These are phyloP conservation scores for Lampris incognitus DNA, from an alignment of 2,113 vertebrate species.

Conservation along the genomic window DNA sequence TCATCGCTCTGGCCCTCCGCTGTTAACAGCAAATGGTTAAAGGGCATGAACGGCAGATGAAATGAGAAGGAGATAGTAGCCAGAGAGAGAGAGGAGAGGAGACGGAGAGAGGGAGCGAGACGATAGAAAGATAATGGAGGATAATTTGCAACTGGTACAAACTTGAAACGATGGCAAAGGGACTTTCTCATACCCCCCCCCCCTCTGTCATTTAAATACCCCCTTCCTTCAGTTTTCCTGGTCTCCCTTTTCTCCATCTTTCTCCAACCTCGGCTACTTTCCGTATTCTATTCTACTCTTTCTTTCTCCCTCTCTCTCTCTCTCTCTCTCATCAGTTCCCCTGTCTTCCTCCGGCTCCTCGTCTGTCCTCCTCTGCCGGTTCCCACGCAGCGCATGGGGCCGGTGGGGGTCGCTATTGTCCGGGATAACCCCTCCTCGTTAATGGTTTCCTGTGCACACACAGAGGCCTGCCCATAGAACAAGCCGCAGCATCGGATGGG, in stretches of 20 bases:
- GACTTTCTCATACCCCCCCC: constrained; percentile 56
- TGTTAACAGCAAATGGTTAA: not conserved
- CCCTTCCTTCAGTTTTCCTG: constrained; percentile 34
- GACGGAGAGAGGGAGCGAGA: not conserved
- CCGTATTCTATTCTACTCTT: constrained; percentile 27
- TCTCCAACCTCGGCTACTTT: constrained; percentile 23
- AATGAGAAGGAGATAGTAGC: not conserved
- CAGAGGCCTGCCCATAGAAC: constrained; percentile 71
- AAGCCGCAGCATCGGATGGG: constrained; percentile 65
- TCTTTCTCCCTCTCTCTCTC: constrained; percentile 39
- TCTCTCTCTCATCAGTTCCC: constrained; percentile 47
- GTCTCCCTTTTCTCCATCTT: constrained; percentile 36
- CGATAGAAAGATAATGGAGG: too few species aligned
- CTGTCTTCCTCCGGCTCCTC: constrained; percentile 2
- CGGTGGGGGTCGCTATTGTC: constrained; percentile 76
- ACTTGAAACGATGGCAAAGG: constrained; percentile 58
- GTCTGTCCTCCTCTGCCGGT: constrained; percentile 47
- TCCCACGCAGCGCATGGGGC: constrained; percentile 73
- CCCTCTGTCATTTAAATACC: constrained; percentile 28
- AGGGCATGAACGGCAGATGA: not conserved
- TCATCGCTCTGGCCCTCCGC: constrained; percentile 42
- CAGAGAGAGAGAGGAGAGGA: constrained; percentile 20
- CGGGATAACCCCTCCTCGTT: constrained; percentile 86
- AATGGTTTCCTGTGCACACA: constrained; percentile 86
- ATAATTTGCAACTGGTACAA: constrained; percentile 55